Evolutionary conservation across 2,888 invertebrate genomes (phyloP).

Genomic region (Drosophila anomelani): DNA sequence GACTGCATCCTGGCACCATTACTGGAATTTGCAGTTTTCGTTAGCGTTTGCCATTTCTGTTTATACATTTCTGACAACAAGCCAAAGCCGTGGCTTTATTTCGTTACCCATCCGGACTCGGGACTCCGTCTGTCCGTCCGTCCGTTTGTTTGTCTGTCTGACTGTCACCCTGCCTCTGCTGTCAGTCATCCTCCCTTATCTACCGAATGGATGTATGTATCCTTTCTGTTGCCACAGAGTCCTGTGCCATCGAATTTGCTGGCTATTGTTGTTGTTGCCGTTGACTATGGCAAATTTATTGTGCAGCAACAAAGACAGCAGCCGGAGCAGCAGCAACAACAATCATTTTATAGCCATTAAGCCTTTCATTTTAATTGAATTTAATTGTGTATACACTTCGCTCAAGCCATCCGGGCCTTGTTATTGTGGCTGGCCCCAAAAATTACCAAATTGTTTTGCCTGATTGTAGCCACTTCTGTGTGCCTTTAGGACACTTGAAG

Average conservation of each 20-base stretch:
- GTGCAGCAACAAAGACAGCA: conserved; percentile 23
- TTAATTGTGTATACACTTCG: conserved; percentile 70
- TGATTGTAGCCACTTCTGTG: conserved; percentile 27
- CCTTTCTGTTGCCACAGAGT: conserved; percentile 16
- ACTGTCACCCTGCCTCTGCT: conserved; percentile 12
- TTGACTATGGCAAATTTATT: conserved; percentile 64
- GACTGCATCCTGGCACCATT: conserved; percentile 19
- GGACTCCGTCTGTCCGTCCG: conserved; percentile 2
- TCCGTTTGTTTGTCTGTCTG: conserved; percentile 11
- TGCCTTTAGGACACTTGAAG: conserved; percentile 1
- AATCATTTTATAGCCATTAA: conserved; percentile 69
- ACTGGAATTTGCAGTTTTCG: conserved; percentile 53
- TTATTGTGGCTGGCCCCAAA: conserved; percentile 41
- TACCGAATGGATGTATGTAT: conserved; percentile 4
- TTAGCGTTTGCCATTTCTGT: conserved; percentile 51
- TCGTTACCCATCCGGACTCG: conserved; percentile 15
- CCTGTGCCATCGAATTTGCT: conserved; percentile 26
- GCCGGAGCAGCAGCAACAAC: conserved; percentile 28
- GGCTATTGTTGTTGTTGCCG: conserved; percentile 15
- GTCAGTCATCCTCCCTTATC: conserved; percentile 23
- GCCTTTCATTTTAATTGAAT: conserved; percentile 76
- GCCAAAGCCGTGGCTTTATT: conserved; percentile 41
- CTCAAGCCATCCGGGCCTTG: conserved; percentile 38
- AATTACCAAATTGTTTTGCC: conserved; percentile 42
- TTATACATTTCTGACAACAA: conserved; percentile 48